Evolutionary conservation across 2,797 vertebrate genomes (phyloP), one percentile per base, ranked within the genome.

Genomic region (Leptodactylus fallax): DNA sequence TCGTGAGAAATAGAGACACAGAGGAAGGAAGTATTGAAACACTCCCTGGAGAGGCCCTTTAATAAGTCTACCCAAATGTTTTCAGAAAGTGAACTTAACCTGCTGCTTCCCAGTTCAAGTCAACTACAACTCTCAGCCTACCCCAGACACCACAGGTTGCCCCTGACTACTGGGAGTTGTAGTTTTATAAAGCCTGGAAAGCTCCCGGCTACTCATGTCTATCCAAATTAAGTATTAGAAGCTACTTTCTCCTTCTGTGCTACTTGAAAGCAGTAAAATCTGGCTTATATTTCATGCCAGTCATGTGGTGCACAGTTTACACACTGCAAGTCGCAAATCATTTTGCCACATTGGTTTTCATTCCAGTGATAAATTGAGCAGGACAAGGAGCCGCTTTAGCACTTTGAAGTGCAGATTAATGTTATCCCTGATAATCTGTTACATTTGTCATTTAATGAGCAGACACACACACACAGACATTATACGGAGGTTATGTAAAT

Each of bases 331-430:
- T 45, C 65, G 16, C 81, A 83, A 83, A 83, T 71, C 81, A 83
- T 71, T 83, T 83, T 83, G n/a, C 81, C 51, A 71, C 7, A 11
- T 83, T 71, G 65, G 81, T 55, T 83, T 67, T 71, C 65, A 55
- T 71, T 71, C 25, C 81, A 71, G 65, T 71, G 65, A 83, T 83
- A 55, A 69, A 83, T 83, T 11, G 65, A 69, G 65, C 65, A 27
- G 67, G 65, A 71, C 81, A 71, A 71, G 81, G 17, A 53, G 81
- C 51, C 36, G 17, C 81, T 71, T 71, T 56, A 71, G 49, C 81
- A 83, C 81, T 83, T 83, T 83, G 81, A 83, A 83, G 81, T 71
- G 23, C 63, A 71, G 81, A 83, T 83, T 83, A 83, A 83, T 83
- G 67, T 83, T 55, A 83, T 83, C 81, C 67, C 53, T 58, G 65